Conservation (phyloP, 2,113 vertebrate genomes). For the Notothenia coriiceps region DNA sequence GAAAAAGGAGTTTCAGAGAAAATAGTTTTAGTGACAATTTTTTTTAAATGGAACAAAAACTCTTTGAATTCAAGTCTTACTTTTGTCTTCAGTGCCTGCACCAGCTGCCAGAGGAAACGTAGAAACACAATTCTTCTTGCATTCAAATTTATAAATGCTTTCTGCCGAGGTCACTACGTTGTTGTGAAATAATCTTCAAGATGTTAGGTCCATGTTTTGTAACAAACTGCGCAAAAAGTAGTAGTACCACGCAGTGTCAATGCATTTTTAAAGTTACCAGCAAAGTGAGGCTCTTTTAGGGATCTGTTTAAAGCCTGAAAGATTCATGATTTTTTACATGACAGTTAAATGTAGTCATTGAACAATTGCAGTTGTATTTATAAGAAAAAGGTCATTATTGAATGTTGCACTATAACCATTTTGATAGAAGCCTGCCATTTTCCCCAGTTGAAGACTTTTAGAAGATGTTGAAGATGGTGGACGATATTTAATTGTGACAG, state of each 20-base stretch:
- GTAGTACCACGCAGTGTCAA: background rate
- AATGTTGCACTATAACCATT: background rate
- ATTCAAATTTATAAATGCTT: background rate
- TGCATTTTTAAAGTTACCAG: background rate
- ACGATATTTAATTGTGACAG: no score
- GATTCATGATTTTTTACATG: background rate
- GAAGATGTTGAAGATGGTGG: background rate
- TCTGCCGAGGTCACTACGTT: background rate
- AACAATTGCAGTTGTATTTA: background rate
- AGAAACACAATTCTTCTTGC: background rate
- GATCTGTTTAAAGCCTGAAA: background rate
- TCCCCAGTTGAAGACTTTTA: background rate
- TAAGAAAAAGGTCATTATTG: no score
- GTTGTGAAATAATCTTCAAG: background rate
- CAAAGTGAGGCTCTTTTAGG: background rate
- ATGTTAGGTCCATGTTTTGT: background rate
- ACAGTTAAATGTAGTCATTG: background rate
- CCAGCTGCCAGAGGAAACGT: background rate
- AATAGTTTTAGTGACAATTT: constrained; percentile 8
- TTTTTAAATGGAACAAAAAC: background rate
- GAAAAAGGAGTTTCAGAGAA: background rate
- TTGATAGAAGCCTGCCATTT: background rate
- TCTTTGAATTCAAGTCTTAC: background rate
- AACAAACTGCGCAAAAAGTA: background rate
- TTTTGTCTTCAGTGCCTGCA: background rate